Conservation (phyloP, 2,113 vertebrate species). For the Dicrurus megarhynchus region DNA sequence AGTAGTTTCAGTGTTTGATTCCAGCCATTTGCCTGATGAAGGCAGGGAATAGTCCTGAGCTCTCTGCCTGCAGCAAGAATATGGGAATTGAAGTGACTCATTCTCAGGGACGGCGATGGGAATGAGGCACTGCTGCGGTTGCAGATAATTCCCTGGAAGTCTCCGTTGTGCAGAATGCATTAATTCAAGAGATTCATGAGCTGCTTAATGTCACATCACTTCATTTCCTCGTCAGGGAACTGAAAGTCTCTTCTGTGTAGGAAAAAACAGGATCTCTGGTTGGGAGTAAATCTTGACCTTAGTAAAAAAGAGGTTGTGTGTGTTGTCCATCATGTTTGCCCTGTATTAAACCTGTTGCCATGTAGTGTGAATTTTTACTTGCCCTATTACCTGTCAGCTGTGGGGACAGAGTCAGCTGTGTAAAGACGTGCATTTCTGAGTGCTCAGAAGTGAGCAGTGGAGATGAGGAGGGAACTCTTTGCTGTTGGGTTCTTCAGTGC, state of each 20-base stretch:
- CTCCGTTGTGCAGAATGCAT: constrained; percentile 16
- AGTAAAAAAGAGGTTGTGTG: background rate
- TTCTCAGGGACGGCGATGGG: background rate
- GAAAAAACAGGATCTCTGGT: background rate
- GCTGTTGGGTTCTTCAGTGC: background rate
- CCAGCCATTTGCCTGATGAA: background rate
- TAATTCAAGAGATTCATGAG: constrained; percentile 55
- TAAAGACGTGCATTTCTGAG: background rate
- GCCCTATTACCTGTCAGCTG: fast-evolving
- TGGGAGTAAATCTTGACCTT: background rate
- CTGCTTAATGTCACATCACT: constrained; percentile 27
- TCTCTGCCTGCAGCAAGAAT: constrained; percentile 7
- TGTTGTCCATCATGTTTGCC: background rate
- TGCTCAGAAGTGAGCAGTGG: background rate
- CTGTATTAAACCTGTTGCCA: background rate
- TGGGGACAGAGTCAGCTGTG: background rate
- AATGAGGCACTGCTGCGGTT: constrained; percentile 42
- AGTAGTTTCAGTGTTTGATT: background rate
- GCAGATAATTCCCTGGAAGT: constrained; percentile 59
- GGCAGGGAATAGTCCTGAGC: background rate
- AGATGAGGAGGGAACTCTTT: background rate
- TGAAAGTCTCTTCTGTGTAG: background rate
- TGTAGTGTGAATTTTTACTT: background rate
- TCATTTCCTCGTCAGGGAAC: constrained; percentile 15
- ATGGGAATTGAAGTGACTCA: constrained; percentile 43